phyloP scores from a whole-genome alignment of 2,113 vertebrate species.

The Proterorhinus semilunaris region DNA sequence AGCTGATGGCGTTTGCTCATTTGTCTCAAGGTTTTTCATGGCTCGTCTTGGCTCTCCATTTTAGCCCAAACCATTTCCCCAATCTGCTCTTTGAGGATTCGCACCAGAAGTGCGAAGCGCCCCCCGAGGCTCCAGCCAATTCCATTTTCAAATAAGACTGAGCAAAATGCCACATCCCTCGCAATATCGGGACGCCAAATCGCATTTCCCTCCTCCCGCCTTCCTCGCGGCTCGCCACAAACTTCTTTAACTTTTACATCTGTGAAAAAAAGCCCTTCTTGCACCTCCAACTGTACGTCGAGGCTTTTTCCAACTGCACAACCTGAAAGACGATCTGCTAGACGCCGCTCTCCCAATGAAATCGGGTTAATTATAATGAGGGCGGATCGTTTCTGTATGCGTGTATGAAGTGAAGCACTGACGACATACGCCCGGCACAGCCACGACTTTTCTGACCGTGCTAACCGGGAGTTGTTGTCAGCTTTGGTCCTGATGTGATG shows the following conservation, averaged over 20 bases:
- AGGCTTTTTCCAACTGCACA: background rate
- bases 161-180: slow-evolving; percentile 10
- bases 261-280: background rate
- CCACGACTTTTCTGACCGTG: too few relatives aligned
- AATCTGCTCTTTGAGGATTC: slow-evolving; percentile 14
- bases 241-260: slow-evolving; percentile 1
- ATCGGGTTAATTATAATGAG: slow-evolving; percentile 26
- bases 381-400: background rate
- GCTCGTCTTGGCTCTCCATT: background rate
- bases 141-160: slow-evolving; percentile 15
- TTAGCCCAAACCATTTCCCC: background rate
- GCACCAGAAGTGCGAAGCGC: slow-evolving; percentile 8
- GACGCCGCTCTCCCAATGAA: background rate
- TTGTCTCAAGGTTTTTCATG: background rate
- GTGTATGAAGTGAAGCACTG: too few relatives aligned
- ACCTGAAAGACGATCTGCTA: slow-evolving; percentile 11
- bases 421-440: too few relatives aligned
- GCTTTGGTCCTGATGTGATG: slow-evolving; percentile 52
- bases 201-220: background rate
- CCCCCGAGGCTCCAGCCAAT: slow-evolving; percentile 22
- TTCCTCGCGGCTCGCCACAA: background rate
- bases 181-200: slow-evolving; percentile 2
- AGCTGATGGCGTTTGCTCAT: too few relatives aligned
- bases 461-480: slow-evolving; percentile 27
- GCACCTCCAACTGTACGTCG: background rate